Percentiles rank a stretch among this genome's conserved stretches.
Conservation (phyloP, 2,113 vertebrate genomes). For the Carollia perspicillata region DNA sequence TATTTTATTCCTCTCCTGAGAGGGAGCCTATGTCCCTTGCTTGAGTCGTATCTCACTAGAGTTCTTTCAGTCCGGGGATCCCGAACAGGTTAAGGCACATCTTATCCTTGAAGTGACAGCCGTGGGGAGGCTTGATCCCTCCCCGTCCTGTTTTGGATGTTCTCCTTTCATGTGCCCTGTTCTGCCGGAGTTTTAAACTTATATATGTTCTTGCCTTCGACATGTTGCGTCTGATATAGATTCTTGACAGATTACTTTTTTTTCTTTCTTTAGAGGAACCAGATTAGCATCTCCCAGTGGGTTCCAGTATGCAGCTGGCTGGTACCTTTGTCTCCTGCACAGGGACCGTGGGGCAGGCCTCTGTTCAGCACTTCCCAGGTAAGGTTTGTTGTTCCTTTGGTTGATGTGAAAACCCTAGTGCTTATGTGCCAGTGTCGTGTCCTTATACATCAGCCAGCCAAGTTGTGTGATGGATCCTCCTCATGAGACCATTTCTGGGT, state of each 20-base stretch:
- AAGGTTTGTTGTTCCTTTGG: slow-evolving; percentile 61
- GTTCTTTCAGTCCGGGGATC: background rate
- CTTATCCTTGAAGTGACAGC: background rate
- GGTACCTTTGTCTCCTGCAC: slow-evolving; percentile 30
- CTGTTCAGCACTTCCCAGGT: slow-evolving; percentile 84
- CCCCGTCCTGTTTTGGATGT: background rate
- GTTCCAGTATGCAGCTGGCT: slow-evolving; percentile 72
- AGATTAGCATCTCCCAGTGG: slow-evolving; percentile 73
- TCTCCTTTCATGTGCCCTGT: background rate
- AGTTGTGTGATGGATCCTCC: slow-evolving; percentile 57
- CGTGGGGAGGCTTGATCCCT: background rate
- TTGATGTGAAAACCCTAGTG: slow-evolving; percentile 51
- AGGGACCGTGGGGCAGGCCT: slow-evolving; percentile 68
- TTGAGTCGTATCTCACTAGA: background rate
- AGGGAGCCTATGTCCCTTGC: background rate
- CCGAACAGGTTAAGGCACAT: background rate
- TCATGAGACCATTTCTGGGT: slow-evolving; percentile 41
- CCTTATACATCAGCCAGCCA: slow-evolving; percentile 66
- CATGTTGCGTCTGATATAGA: background rate
- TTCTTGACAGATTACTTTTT: background rate
- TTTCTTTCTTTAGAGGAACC: slow-evolving; percentile 78
- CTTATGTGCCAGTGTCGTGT: slow-evolving; percentile 64
- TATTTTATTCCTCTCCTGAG: slow-evolving; percentile 15
- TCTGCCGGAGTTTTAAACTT: slow-evolving; percentile 11
- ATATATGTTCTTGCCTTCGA: background rate